Evolutionary conservation across 1,140 invertebrate genomes (phyloP).

Genomic region (Rhyzopertha dominica): DNA sequence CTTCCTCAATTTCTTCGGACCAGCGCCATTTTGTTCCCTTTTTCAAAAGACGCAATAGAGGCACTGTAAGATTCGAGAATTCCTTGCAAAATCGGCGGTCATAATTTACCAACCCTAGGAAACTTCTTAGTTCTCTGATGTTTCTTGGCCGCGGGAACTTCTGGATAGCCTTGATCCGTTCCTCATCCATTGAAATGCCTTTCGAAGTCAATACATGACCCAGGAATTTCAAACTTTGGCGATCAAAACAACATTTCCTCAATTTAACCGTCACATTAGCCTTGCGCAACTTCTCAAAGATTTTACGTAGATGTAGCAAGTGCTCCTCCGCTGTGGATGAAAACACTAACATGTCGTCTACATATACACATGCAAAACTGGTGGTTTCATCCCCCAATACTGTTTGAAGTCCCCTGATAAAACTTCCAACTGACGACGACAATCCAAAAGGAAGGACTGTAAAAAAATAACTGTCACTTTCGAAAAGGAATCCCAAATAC

Average conservation of each 20-base stretch:
- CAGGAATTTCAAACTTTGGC: conserved; percentile 31
- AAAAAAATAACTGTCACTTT: conserved; percentile 7
- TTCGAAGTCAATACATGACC: neutral
- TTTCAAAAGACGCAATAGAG: conserved; percentile 4
- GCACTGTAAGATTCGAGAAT: conserved; percentile 8
- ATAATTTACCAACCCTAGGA: conserved; percentile 11
- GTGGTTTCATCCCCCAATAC: conserved; percentile 1
- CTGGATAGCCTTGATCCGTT: conserved; percentile 6
- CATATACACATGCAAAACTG: neutral
- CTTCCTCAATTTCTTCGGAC: conserved; percentile 3
- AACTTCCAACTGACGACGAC: neutral
- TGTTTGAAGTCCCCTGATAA: conserved; percentile 6
- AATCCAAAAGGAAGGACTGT: conserved; percentile 10
- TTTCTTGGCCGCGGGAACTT: neutral
- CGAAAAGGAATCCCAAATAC: conserved; percentile 5
- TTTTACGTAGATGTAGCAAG: conserved; percentile 3
- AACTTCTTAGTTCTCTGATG: conserved; percentile 4
- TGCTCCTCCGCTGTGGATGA: neutral
- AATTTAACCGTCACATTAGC: neutral
- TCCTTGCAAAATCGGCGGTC: conserved; percentile 2
- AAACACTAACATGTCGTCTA: conserved; percentile 10
- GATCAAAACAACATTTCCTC: too few species aligned
- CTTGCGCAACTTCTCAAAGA: conserved; percentile 6
- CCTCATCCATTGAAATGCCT: neutral
- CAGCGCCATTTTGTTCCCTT: conserved; percentile 4